These are phyloP conservation scores for Benthosema pterotum DNA, from an alignment of 2,797 vertebrate genomes.

Conservation along the genomic window DNA sequence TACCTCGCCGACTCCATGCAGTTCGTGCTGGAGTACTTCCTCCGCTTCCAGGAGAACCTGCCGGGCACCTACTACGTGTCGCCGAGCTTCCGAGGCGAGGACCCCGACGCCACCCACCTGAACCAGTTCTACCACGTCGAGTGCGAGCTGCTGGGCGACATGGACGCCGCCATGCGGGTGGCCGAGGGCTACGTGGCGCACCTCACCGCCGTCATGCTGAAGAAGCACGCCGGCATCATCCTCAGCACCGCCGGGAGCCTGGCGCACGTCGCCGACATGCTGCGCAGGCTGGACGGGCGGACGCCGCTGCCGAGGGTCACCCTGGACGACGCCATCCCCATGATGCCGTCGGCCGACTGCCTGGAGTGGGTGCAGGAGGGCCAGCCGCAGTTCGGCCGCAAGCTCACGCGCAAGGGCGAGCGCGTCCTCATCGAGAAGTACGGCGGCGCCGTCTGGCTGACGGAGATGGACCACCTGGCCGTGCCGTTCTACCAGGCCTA, in stretches of 20 bases:
- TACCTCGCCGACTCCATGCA: conserved; percentile 86
- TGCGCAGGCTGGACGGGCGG: conserved; percentile 69
- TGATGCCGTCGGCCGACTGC: conserved; percentile 81
- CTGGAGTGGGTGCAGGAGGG: conserved; percentile 81
- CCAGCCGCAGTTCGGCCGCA: conserved; percentile 80
- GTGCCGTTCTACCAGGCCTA: conserved; percentile 86
- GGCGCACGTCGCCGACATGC: conserved; percentile 66
- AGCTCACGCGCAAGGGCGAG: conserved; percentile 83
- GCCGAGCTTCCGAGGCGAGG: conserved; percentile 83
- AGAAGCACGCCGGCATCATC: conserved; percentile 76
- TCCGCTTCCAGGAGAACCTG: conserved; percentile 81
- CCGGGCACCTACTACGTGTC: conserved; percentile 81
- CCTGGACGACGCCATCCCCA: conserved; percentile 77
- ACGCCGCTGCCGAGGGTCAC: conserved; percentile 74
- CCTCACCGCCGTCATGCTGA: conserved; percentile 77
- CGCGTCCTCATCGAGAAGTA: conserved; percentile 76
- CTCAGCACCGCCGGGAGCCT: conserved; percentile 74
- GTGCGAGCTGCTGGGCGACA: conserved; percentile 81
- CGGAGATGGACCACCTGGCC: conserved; percentile 84
- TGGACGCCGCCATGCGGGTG: conserved; percentile 77
- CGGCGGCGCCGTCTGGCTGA: conserved; percentile 81
- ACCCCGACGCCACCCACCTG: conserved; percentile 82
- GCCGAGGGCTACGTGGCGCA: conserved; percentile 79
- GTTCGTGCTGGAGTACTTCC: conserved; percentile 84
- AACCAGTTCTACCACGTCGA: conserved; percentile 87